Evolutionary conservation across 2,797 vertebrate species (phyloP), one percentile per base, ranked within the genome.

Genomic region (Esox lucius): DNA sequence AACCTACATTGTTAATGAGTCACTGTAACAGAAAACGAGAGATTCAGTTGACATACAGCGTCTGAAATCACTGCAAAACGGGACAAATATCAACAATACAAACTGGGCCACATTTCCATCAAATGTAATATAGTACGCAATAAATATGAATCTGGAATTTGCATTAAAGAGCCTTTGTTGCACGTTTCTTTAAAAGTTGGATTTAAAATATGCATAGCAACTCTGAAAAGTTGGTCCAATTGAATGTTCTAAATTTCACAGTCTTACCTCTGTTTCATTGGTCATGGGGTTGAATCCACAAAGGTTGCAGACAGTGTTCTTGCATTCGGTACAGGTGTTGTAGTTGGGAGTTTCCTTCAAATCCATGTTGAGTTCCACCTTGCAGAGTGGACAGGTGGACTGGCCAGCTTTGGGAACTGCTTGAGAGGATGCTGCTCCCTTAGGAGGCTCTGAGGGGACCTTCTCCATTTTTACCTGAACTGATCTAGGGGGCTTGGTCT

Each of bases 201-300:
- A n/a, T 12, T 61, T 26, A 24, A 24, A 24, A 26, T 11, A 61
- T 24, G 7, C 11, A 61, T 61, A 24, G 56, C 56, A 24, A 61
- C 11, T 61, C 22, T 61, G 22, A 61, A 56, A 24, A 24, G 9
- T 24, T 24, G 22, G 1, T 13, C 9, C 19, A 61, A 61, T 61
- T 12, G 11, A 61, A 26, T 61, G 11, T 61, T 71, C 39, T 19
- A 75, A 77, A 26, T 56, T 39, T 33, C 59, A 64, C 68, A 59
- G 0, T 26, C 94, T 94, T 94, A 97, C 96, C 93, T 86, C 92
- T 81, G 85, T 90, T 87, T 95, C 90, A 78, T 97, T 95, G 0
- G 96, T 96, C 70, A 88, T 94, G 0, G 96, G 96, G 84, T 97
- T 98, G 95, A 99, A 99, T 96, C 98, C 98, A 96, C 97, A 99